phyloP scores from a whole-genome alignment of 2,888 invertebrate genomes.

The Lepidocyrtinus sp. region DNA sequence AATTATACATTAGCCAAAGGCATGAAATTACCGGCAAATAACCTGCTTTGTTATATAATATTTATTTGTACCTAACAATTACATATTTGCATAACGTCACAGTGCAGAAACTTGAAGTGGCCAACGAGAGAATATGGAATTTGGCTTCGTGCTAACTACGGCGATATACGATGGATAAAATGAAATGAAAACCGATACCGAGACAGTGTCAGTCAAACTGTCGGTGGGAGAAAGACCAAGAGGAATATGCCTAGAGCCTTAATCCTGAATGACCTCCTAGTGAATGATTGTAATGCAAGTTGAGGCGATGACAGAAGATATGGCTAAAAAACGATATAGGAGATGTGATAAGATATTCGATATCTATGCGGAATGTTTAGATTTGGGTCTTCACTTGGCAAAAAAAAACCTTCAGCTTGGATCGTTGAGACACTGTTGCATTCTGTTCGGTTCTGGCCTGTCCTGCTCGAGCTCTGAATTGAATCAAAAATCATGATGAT shows the following conservation, averaged over 20 bases:
- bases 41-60: no score
- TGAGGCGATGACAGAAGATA: slow-evolving; percentile 2
- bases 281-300: background rate
- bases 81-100: slow-evolving; percentile 2
- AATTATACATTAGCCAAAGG: background rate
- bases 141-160: slow-evolving; percentile 34
- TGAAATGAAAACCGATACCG: slow-evolving; percentile 54
- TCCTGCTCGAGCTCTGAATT: background rate
- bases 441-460: no score
- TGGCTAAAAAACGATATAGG: slow-evolving; percentile 29
- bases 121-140: background rate
- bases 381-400: slow-evolving; percentile 4
- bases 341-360: slow-evolving; percentile 40
- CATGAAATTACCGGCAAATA: no score
- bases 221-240: background rate
- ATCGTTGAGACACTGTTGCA: no score
- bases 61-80: no score
- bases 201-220: slow-evolving; percentile 45
- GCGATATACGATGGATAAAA: background rate
- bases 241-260: background rate
- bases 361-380: slow-evolving; percentile 23
- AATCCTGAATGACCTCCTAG: slow-evolving; percentile 38
- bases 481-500: no score
- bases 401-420: no score
- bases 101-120: background rate